Percentiles rank a stretch among this genome's conserved stretches.
These are phyloP conservation scores for Lagopus muta DNA, from an alignment of 2,113 vertebrate genomes.

Conservation along the genomic window DNA sequence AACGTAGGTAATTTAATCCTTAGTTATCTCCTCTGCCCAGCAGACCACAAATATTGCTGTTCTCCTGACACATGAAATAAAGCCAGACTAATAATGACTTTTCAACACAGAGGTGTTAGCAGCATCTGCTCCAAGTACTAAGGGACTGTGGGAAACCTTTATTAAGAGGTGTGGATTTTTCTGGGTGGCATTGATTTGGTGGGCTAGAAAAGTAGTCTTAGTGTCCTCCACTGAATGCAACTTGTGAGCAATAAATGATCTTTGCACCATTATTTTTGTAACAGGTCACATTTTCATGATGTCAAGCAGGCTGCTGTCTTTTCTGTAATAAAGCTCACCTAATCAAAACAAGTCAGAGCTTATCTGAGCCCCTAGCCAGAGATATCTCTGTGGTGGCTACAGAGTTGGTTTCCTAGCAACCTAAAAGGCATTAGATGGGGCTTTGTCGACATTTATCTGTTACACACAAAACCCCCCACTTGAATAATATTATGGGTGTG, in stretches of 20 bases:
- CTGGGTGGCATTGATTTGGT: not conserved
- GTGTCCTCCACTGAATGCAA: not conserved
- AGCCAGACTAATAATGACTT: not conserved
- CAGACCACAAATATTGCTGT: not conserved
- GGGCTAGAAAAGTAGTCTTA: not conserved
- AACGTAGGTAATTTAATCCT: not conserved
- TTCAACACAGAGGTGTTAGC: not conserved
- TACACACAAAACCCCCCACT: slow-evolving; percentile 27
- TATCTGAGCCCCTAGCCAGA: slow-evolving; percentile 60
- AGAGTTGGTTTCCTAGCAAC: slow-evolving; percentile 79
- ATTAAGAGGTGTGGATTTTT: slow-evolving; percentile 28
- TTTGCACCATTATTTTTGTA: not conserved
- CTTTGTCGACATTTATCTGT: slow-evolving; percentile 63
- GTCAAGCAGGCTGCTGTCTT: slow-evolving; percentile 36
- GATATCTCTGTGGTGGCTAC: slow-evolving; percentile 71
- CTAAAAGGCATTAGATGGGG: slow-evolving; percentile 54
- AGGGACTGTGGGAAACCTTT: not conserved
- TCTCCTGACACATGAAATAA: not conserved
- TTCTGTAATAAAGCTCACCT: slow-evolving; percentile 54
- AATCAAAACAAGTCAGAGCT: slow-evolving; percentile 68
- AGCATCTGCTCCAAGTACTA: not conserved
- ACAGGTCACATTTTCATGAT: not conserved
- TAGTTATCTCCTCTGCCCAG: not conserved
- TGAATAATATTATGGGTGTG: slow-evolving; percentile 53
- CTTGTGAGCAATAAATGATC: not conserved